Percentiles rank a stretch among this genome's conserved stretches.
These are phyloP conservation scores for Cyphomyrus plagiostoma DNA, from an alignment of 2,113 vertebrate genomes.

Conservation along the genomic window DNA sequence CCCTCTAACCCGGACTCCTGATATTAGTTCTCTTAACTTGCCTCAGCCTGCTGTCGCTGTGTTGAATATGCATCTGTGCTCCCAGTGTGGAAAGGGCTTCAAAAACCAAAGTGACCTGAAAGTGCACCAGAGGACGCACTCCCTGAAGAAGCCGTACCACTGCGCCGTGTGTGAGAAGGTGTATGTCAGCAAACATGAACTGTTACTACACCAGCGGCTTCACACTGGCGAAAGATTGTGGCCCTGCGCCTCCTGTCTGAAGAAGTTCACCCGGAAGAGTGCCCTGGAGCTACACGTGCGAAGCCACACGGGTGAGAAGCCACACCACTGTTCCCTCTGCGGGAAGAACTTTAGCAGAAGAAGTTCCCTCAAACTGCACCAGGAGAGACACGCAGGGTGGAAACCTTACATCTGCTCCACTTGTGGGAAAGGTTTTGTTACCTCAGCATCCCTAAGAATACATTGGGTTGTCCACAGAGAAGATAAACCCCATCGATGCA, in stretches of 20 bases:
- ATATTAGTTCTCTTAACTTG: not conserved
- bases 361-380: not conserved
- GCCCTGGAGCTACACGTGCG: not conserved
- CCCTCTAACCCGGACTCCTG: not conserved
- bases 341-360: conserved; percentile 8
- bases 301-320: conserved; percentile 9
- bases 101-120: not conserved
- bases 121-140: not conserved
- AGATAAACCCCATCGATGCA: not conserved
- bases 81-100: conserved; percentile 10
- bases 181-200: not conserved
- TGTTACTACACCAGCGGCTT: not conserved
- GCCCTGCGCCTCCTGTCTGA: not conserved
- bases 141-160: not conserved
- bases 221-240: conserved; percentile 6
- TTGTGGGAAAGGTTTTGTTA: not conserved
- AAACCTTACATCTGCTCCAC: not conserved
- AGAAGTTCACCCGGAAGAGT: conserved; percentile 13
- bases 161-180: not conserved
- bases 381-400: not conserved
- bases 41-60: not conserved
- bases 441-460: not conserved
- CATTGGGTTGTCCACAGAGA: not conserved
- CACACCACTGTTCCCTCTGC: conserved; percentile 9
- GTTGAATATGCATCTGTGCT: not conserved